phyloP scores from a whole-genome alignment of 2,888 invertebrate genomes.

The Phlogophora meticulosa region DNA sequence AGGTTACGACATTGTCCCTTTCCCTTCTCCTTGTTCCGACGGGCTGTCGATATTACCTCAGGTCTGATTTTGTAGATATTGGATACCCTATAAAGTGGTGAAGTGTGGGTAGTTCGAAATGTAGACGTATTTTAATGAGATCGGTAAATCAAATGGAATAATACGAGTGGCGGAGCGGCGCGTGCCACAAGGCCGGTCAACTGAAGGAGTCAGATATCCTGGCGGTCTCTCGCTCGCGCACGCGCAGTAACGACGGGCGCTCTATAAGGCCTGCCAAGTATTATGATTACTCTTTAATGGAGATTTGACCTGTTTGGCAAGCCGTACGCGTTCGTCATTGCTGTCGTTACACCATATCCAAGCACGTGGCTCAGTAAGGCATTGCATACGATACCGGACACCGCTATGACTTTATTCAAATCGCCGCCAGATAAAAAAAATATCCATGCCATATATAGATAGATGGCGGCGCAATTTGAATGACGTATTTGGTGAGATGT shows the following conservation, averaged over 20 bases:
- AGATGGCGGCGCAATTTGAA: conserved; percentile 75
- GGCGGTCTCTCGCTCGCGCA: conserved; percentile 74
- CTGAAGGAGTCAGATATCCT: conserved; percentile 82
- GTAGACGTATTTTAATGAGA: conserved; percentile 79
- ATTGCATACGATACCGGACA: conserved; percentile 78
- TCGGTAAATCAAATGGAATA: conserved; percentile 84
- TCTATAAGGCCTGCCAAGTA: conserved; percentile 78
- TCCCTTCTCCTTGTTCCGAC: conserved; percentile 68
- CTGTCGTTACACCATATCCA: conserved; percentile 76
- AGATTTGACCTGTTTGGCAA: conserved; percentile 76
- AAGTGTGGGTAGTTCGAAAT: conserved; percentile 66
- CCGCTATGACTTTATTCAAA: conserved; percentile 86
- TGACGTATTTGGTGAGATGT: conserved; percentile 78
- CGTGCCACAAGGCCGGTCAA: conserved; percentile 90
- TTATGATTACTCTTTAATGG: conserved; percentile 80
- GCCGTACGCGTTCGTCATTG: conserved; percentile 80
- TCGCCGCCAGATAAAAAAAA: conserved; percentile 78
- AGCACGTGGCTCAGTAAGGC: conserved; percentile 80
- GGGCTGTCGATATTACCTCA: conserved; percentile 56
- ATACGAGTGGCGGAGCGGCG: conserved; percentile 78
- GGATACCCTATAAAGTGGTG: conserved; percentile 59
- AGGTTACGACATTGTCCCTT: conserved; percentile 72
- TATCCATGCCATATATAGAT: conserved; percentile 74
- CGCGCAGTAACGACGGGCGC: conserved; percentile 64
- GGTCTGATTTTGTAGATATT: conserved; percentile 61